Conservation (phyloP, 2,888 invertebrate species). For the Orthonychiurus folsomi region DNA sequence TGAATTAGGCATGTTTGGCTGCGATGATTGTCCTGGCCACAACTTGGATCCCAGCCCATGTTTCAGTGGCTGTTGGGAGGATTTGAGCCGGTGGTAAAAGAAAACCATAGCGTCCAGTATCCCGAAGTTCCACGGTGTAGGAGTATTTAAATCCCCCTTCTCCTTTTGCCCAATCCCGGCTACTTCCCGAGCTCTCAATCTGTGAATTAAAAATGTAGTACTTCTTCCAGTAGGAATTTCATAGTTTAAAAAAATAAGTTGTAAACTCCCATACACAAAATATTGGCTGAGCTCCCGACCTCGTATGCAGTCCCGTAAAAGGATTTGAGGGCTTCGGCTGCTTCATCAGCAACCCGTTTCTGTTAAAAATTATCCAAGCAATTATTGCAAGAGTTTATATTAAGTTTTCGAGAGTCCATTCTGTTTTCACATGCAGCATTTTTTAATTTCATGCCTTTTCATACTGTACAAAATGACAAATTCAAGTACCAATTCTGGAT, state of each 20-base stretch:
- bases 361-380: too few relatives aligned
- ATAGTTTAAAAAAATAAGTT: background rate
- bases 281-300: constrained; percentile 41
- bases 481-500: constrained; percentile 38
- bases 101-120: constrained; percentile 46
- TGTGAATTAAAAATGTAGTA: constrained; percentile 17
- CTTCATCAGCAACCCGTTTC: constrained; percentile 39
- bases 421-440: background rate
- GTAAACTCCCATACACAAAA: constrained; percentile 32
- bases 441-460: background rate
- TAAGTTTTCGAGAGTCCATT: background rate
- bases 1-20: background rate
- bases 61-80: constrained; percentile 37
- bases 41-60: constrained; percentile 36
- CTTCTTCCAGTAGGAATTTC: too few relatives aligned
- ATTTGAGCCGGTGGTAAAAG: constrained; percentile 45
- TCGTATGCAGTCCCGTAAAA: constrained; percentile 42
- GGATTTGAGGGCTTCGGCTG: constrained; percentile 40
- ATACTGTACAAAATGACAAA: too few relatives aligned
- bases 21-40: constrained; percentile 17
- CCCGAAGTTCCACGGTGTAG: constrained; percentile 48
- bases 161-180: constrained; percentile 38
- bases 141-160: constrained; percentile 28
- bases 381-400: background rate
- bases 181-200: constrained; percentile 30